Base-by-base conservation (phyloP, 92 coral and sea anemone genomes). In the Actinostola sp. region DNA sequence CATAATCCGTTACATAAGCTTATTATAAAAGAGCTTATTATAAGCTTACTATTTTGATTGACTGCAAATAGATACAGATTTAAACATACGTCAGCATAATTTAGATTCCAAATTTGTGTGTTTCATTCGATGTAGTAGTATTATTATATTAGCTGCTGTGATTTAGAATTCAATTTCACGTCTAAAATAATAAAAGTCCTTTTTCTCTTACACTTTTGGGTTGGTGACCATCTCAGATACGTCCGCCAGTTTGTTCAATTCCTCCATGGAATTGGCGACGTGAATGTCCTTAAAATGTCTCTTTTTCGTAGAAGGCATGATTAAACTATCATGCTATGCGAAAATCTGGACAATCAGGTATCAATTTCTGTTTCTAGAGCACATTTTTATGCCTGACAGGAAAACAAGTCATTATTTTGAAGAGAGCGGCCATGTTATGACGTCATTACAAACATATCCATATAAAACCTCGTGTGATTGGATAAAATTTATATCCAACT, bases 241-340 rank as follows among this genome's bases (percentile, higher is more conserved):
- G 31, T 91, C 89, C 11, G 97, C 89, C 65, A 88, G 34, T 41
- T 72, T 76, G 55, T 87, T 91, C 29, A 93, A 82, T 19, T 88
- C 90, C 16, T 80, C 87, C 15, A 93, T 51, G n/a, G 83, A 73
- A 46, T 68, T 52, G 7, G 98, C 93, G 27, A 82, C 42, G 61
- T 82, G 43, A 14, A 93, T 71, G 26, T 88, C 97, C 73, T 93
- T 93, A 56, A 71, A 51, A 55, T 41, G 63, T 53, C 62, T 83
- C 61, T 79, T 79, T 21, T 71, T 82, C 48, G 96, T 68, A 32
- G 96, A 90, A 75, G 96, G 96, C 96, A 90, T 90, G 84, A 70
- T 67, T 36, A 16, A 1, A 19, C 59, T 51, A 39, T 16, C 36
- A 25, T 39, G 15, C 2, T 15, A n/a, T 8, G 17, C 39, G 3